Base-by-base conservation (phyloP, 2,797 vertebrate genomes). In the Pagetopsis macropterus region DNA sequence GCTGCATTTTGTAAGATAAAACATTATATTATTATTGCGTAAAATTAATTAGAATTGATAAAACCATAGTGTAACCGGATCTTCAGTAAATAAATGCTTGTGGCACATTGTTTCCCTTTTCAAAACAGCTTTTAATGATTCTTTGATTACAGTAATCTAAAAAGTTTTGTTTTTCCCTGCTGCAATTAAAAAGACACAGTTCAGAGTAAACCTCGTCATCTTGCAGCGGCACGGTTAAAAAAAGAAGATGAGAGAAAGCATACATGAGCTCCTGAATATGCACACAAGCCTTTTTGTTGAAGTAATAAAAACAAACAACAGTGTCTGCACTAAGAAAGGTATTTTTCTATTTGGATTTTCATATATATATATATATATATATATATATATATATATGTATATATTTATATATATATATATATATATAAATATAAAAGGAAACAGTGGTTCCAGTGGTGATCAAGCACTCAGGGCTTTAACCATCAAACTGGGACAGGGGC, bases 101-200 rank as follows among this genome's bases (percentile, higher is more conserved):
- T 44, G 10, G 13, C 11, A 55, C 21, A 3, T 1, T 50, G 0
- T n/a, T 65, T 23, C 2, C 9, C 1, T 17, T 62, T 49, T 44
- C 27, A 10, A 60, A 37, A 0, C 1, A 27, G n/a, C 17, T 40
- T 78, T 59, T 14, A 74, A 33, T 46, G 11, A 54, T 16, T 2
- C n/a, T 69, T 58, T 37, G 11, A 79, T 66, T 81, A 41, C 7
- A 65, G 2, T 11, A 3, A 82, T 64, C 9, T 5, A 68, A 78
- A 70, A 14, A 5, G 10, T 21, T 4, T 4, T 62, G 16, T 65
- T 72, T n/a, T 65, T 72, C 65, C 9, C 23, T 44, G 40, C 2
- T 43, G 56, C 51, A 69, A 80, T 31, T 76, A 83, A 73, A 75
- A 70, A 57, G 13, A 56, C 50, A 65, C 16, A 59, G 27, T 48